Evolutionary conservation across 1,140 invertebrate genomes (phyloP).

Genomic region (Trissolcus basalis): DNA sequence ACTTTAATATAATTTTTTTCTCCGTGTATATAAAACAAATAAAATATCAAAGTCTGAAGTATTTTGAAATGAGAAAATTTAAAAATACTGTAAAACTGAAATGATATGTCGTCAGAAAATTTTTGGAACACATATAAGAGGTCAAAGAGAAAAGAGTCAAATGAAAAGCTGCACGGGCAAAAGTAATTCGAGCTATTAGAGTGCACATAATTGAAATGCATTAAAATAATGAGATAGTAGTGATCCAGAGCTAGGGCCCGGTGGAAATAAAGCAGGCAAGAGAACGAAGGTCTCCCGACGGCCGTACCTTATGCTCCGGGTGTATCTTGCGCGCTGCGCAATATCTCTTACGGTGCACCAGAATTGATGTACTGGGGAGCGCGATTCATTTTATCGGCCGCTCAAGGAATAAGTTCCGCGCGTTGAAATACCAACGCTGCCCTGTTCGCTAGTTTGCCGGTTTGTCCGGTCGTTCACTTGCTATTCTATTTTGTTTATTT

Average conservation of each 20-base stretch:
- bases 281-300: slow-evolving; percentile 30
- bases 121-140: no score
- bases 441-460: slow-evolving; percentile 8
- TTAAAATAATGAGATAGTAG: slow-evolving; percentile 60
- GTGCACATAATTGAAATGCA: slow-evolving; percentile 58
- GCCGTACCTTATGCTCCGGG: slow-evolving; percentile 37
- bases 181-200: slow-evolving; percentile 55
- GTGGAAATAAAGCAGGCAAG: slow-evolving; percentile 48
- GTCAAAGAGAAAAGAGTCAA: slow-evolving; percentile 4
- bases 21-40: no score
- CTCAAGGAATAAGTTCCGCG: slow-evolving; percentile 39
- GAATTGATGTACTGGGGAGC: slow-evolving; percentile 59
- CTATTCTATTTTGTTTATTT: slow-evolving; percentile 39
- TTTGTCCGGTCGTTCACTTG: slow-evolving; percentile 40
- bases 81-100: no score
- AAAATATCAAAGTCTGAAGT: no score
- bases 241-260: slow-evolving; percentile 31
- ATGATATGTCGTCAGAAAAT: no score
- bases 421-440: slow-evolving; percentile 42
- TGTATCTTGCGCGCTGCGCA: slow-evolving; percentile 48
- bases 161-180: slow-evolving; percentile 44
- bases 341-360: slow-evolving; percentile 54
- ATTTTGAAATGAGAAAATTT: no score
- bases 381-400: slow-evolving; percentile 63
- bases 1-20: no score